Conservation (phyloP, 2,888 invertebrate genomes). For the Tortrix viridana region DNA sequence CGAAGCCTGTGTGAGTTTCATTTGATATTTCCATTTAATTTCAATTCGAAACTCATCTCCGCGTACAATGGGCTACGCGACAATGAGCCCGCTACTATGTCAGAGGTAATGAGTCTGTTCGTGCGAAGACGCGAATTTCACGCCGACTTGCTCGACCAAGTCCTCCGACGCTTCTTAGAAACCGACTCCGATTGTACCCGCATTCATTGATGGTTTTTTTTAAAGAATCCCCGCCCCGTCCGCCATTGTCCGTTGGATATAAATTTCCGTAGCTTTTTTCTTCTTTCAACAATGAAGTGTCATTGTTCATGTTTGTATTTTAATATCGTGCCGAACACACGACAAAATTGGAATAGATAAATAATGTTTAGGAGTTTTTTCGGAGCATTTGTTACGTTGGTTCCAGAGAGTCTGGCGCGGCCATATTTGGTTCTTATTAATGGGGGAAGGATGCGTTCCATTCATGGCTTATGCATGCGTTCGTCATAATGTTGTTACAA, state of each 20-base stretch:
- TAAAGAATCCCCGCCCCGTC: slow-evolving; percentile 51
- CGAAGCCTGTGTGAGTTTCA: slow-evolving; percentile 59
- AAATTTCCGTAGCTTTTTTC: slow-evolving; percentile 64
- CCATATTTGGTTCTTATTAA: slow-evolving; percentile 61
- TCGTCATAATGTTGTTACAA: slow-evolving; percentile 48
- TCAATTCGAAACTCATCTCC: slow-evolving; percentile 71
- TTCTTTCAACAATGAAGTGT: slow-evolving; percentile 73
- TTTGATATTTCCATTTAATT: slow-evolving; percentile 77
- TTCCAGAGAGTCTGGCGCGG: slow-evolving; percentile 73
- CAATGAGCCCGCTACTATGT: slow-evolving; percentile 50
- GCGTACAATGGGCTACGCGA: slow-evolving; percentile 51
- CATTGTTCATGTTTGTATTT: slow-evolving; percentile 80
- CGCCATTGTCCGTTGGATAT: slow-evolving; percentile 65
- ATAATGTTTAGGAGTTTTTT: slow-evolving; percentile 69
- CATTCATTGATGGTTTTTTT: slow-evolving; percentile 72
- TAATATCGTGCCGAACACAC: slow-evolving; percentile 73
- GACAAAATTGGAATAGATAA: slow-evolving; percentile 75
- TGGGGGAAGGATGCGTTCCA: slow-evolving; percentile 55
- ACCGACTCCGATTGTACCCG: slow-evolving; percentile 50
- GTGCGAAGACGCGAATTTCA: slow-evolving; percentile 58
- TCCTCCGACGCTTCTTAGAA: slow-evolving; percentile 54
- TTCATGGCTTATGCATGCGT: slow-evolving; percentile 52
- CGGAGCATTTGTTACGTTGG: slow-evolving; percentile 64
- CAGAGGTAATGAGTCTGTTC: slow-evolving; percentile 21
- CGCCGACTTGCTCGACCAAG: slow-evolving; percentile 50